Percentiles rank a stretch among this genome's conserved stretches.
phyloP scores from a whole-genome alignment of 2,113 vertebrate genomes.

The Pteropus alecto region DNA sequence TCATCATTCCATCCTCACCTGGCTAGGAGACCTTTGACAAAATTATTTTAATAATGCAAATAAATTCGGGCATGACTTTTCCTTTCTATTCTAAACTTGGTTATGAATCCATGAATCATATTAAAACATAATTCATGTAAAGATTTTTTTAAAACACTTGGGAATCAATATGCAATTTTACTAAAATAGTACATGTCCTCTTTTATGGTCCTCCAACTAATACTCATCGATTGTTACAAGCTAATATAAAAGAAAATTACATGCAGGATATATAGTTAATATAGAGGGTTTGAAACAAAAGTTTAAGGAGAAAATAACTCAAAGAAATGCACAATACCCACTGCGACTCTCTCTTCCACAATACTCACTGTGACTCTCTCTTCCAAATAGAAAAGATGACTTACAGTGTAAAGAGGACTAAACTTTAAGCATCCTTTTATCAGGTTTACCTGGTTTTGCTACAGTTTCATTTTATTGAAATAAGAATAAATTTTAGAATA shows the following conservation, averaged over 20 bases:
- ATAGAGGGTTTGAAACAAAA: slow-evolving; percentile 43
- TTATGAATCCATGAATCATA: slow-evolving; percentile 53
- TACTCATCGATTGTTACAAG: slow-evolving; percentile 60
- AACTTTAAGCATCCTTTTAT: not conserved
- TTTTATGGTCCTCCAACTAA: slow-evolving; percentile 61
- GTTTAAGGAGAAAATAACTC: slow-evolving; percentile 29
- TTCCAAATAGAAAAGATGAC: not conserved
- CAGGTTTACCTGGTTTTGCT: not conserved
- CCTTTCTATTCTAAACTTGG: slow-evolving; percentile 12
- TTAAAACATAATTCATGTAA: slow-evolving; percentile 54
- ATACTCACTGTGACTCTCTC: not conserved
- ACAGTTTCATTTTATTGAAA: not conserved
- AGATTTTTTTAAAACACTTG: not conserved
- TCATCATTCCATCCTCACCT: not conserved
- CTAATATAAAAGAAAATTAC: slow-evolving; percentile 58
- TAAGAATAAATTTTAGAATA: not conserved
- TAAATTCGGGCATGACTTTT: slow-evolving; percentile 26
- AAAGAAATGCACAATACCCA: slow-evolving; percentile 11
- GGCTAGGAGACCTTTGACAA: not conserved
- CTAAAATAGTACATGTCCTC: slow-evolving; percentile 59
- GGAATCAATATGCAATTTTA: slow-evolving; percentile 72
- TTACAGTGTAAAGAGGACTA: not conserved
- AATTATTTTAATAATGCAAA: slow-evolving; percentile 48
- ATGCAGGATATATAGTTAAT: slow-evolving; percentile 47
- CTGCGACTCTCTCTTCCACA: not conserved